Evolutionary conservation across 2,797 vertebrate species (phyloP).

Genomic region (Hybognathus amarus): DNA sequence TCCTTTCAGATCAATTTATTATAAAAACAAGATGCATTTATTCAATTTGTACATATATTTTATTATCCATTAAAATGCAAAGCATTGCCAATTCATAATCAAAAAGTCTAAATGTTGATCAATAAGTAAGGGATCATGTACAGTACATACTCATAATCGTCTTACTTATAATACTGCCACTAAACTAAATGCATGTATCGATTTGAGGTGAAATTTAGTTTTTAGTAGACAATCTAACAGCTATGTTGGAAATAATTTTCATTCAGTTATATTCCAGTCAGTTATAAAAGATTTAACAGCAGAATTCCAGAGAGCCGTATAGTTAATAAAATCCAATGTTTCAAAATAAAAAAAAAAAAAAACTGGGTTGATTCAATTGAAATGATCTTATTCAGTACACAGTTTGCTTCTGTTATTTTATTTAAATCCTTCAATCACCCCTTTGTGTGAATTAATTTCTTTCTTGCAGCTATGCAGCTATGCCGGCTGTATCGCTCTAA

Average conservation of each 20-base stretch:
- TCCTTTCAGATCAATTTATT: neutral
- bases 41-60: neutral
- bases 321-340: neutral
- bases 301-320: neutral
- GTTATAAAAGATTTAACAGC: neutral
- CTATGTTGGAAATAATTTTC: neutral
- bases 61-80: neutral
- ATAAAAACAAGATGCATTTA: neutral
- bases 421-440: neutral
- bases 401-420: neutral
- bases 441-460: neutral
- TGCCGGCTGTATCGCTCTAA: slow-evolving; percentile 12
- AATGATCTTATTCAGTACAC: neutral
- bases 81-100: neutral
- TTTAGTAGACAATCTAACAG: slow-evolving; percentile 5
- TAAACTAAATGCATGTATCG: neutral
- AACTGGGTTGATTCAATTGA: neutral
- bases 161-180: neutral
- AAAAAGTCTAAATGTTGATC: neutral
- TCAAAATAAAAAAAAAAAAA: neutral
- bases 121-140: neutral
- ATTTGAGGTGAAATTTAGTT: neutral
- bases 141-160: neutral
- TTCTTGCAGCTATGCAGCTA: slow-evolving; percentile 1
- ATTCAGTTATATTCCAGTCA: neutral